Percentiles rank a stretch among this genome's conserved stretches.
phyloP scores from a whole-genome alignment of 2,113 vertebrate genomes.

The Stegostoma tigrinum region DNA sequence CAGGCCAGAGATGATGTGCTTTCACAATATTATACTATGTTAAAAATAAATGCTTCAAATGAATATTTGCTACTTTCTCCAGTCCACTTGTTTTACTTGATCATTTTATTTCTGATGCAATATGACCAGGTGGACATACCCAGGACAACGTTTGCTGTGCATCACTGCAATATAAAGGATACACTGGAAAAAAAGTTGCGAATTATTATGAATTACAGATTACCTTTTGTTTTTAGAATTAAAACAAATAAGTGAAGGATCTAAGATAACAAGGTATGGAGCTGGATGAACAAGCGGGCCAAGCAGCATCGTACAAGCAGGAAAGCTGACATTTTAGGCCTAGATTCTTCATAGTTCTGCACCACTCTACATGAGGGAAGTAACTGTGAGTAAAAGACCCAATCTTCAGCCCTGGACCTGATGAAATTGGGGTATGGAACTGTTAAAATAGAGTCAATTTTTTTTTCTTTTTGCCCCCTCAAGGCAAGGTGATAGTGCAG shows the following conservation, averaged over 20 bases:
- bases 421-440: neutral
- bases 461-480: neutral
- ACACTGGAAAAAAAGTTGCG: neutral
- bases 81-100: neutral
- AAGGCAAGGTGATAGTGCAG: no score
- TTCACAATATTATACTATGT: neutral
- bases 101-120: neutral
- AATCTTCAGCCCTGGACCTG: neutral
- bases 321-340: no score
- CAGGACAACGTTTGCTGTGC: neutral
- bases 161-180: neutral
- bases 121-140: neutral
- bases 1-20: neutral
- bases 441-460: neutral
- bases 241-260: neutral
- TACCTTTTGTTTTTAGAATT: neutral
- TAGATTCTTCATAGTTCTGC: no score
- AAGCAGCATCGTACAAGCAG: no score
- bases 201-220: neutral
- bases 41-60: neutral
- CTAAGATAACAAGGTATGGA: no score
- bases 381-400: neutral
- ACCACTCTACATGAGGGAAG: neutral
- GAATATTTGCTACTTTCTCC: neutral
- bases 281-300: no score